Evolutionary conservation across 2,797 vertebrate species (phyloP), one percentile per base, ranked within the genome.

Genomic region (Salmo trutta): DNA sequence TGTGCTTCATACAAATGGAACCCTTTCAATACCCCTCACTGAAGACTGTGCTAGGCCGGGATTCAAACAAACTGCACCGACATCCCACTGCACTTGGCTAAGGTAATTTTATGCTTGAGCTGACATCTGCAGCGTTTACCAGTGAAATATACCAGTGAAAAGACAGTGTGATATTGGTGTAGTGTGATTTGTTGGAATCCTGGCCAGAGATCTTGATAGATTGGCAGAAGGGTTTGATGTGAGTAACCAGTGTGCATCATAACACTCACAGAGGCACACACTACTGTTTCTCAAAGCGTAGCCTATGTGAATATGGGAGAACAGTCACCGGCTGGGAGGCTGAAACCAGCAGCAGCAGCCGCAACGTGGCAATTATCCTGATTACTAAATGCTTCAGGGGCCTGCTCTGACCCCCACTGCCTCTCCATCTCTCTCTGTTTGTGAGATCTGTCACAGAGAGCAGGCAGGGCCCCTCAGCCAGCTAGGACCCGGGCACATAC

Each of bases 291-390:
- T 36, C 16, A 65, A 78, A 47, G 12, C 10, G 14, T 47, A 7
- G 6, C 36, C 36, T 36, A 47, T 47, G 10, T 12, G 41, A 47
- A 88, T 83, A 80, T 84, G 77, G 86, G 41, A 3, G 12, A 47
- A 47, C 41, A 47, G 41, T 47, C 41, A 47, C 41, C 10, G 12
- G 10, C 10, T 47, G 84, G 2, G 16, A 81, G 84, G 84, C 82
- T 82, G 83, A 82, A 89, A 88, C 83, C 86, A 80, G 86, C 86
- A 89, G 80, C 84, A 88, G 90, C 84, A 62, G 56, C 56, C 2
- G 19, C 56, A 93, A 91, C 86, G 88, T 82, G 85, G 88, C 91
- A 94, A 92, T 93, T 93, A 94, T 92, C 90, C 92, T 91, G 90
- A 94, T 94, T 93, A 92, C 88, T 89, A 87, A 88, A 67, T 87